Evolutionary conservation across 2,888 invertebrate species (phyloP), one percentile per base, ranked within the genome.

Genomic region (Ferrisia virgata): DNA sequence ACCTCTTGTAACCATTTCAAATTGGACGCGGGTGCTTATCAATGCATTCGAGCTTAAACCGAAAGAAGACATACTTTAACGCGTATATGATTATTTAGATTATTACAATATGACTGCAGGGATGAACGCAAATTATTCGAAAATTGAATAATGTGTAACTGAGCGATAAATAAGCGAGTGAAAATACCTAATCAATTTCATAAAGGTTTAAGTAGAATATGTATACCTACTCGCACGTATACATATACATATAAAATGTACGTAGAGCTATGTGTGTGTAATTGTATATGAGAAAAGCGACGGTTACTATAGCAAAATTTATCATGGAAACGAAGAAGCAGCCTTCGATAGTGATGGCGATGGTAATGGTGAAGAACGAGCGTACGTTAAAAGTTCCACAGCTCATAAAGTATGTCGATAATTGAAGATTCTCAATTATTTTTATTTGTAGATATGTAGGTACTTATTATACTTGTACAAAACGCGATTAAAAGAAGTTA

Each of bases 121-220:
- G 80, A 80, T 25, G 80, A 28, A 47, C 4, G 80, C 80, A 53
- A 80, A 80, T 80, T 80, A 80, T 53, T 80, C 18, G 53, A 80
- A 80, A 80, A 80, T 80, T 80, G 80, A 80, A 80, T 80, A 80
- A 80, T 47, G 25, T 43, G 39, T 40, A 79, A 79, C 40, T 43
- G n/a, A n/a, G 80, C 47, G 31, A 47, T 80, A 80, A 80, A 80
- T 80, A 43, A 80, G 39, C 79, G 6, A 4, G 80, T 53, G 53
- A 80, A 80, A 76, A 76, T 76, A n/a, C n/a, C n/a, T n/a, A 76
- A 76, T 76, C 33, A 76, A 76, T 76, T 76, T 76, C 36, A 36
- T 36, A 31, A n/a, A n/a, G 36, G 72, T 76, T 33, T 36, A 36
- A 76, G 72, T 36, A n/a, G n/a, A n/a, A n/a, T n/a, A n/a, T n/a